Base-by-base conservation (phyloP, 2,797 vertebrate genomes). In the Schizothorax lantsangensis region DNA sequence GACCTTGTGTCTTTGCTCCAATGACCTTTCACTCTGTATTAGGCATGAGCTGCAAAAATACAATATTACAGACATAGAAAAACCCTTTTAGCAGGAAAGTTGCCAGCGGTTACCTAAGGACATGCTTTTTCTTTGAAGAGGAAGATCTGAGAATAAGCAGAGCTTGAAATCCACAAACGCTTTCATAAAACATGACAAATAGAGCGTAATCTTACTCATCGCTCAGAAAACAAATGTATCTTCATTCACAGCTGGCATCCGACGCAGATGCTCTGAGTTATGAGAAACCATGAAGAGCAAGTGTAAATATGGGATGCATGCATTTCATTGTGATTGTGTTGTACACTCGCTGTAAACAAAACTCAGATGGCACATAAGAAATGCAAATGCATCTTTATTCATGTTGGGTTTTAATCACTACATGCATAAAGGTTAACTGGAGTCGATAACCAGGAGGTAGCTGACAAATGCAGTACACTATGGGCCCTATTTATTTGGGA, bases 131-230 rank as follows among this genome's bases (percentile, higher is more conserved):
- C 57, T 88, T 86, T 84, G 74, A 86, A 69, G 79, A 78, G 23
- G 33, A 77, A 73, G 71, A 73, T 88, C 83, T 68, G 45, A 86
- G 59, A 81, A 68, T 66, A 69, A 73, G 73, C 33, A 8, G 64
- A 72, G 54, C 14, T 26, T 72, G 64, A 75, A 81, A 75, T 84
- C 77, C 62, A 62, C 74, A 49, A 21, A 21, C 30, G 14, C 54
- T 85, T 83, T 86, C 40, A 84, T 82, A 38, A 83, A 88, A 73
- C 79, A 84, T 82, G 73, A 66, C 66, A 86, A 88, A 71, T 74
- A 79, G 64, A 81, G 47, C 23, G 19, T 66, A 68, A 84, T 88
- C 81, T 43, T 62, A 66, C 66, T 57, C 73, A 86, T 88, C 43
- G 62, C 19, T 82, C 33, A 4, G 59, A 68, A 85, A 81, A 72